These are phyloP conservation scores for Cybosia mesomella DNA, from an alignment of 2,888 invertebrate species.

Conservation along the genomic window DNA sequence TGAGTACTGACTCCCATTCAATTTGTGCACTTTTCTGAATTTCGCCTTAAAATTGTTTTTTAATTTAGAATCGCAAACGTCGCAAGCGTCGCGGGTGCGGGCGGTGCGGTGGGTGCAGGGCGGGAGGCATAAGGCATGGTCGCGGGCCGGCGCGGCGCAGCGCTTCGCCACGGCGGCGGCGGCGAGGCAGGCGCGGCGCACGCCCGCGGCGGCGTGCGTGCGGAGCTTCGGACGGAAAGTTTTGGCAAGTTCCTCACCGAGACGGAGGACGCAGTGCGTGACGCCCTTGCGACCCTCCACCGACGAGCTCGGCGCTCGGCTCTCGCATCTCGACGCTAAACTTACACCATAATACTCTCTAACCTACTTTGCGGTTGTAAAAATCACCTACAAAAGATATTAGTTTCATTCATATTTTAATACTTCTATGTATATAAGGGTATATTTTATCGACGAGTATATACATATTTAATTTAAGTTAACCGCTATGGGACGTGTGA, in stretches of 20 bases:
- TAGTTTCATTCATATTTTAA: slow-evolving; percentile 86
- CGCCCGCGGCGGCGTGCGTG: slow-evolving; percentile 64
- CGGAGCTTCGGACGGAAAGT: slow-evolving; percentile 85
- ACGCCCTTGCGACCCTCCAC: slow-evolving; percentile 58
- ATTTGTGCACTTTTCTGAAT: background rate
- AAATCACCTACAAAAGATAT: slow-evolving; percentile 88
- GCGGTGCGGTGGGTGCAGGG: slow-evolving; percentile 6
- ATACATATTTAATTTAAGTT: slow-evolving; percentile 74
- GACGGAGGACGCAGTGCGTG: slow-evolving; percentile 65
- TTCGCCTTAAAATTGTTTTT: background rate
- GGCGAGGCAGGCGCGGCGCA: slow-evolving; percentile 34
- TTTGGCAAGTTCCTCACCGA: slow-evolving; percentile 83
- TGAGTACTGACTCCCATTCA: background rate
- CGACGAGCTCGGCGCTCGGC: slow-evolving; percentile 74
- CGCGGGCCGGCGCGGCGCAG: slow-evolving; percentile 16
- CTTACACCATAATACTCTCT: slow-evolving; percentile 80
- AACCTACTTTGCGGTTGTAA: slow-evolving; percentile 87
- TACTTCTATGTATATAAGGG: slow-evolving; percentile 85
- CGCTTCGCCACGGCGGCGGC: slow-evolving; percentile 31
- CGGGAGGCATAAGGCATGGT: slow-evolving; percentile 15
- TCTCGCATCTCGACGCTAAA: slow-evolving; percentile 79
- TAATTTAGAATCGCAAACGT: background rate
- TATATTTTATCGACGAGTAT: slow-evolving; percentile 85
- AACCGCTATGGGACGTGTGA: slow-evolving; percentile 80
- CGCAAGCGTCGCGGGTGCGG: background rate